These are phyloP conservation scores for Asteroscopus sphinx DNA, from an alignment of 2,888 invertebrate species.

Conservation along the genomic window DNA sequence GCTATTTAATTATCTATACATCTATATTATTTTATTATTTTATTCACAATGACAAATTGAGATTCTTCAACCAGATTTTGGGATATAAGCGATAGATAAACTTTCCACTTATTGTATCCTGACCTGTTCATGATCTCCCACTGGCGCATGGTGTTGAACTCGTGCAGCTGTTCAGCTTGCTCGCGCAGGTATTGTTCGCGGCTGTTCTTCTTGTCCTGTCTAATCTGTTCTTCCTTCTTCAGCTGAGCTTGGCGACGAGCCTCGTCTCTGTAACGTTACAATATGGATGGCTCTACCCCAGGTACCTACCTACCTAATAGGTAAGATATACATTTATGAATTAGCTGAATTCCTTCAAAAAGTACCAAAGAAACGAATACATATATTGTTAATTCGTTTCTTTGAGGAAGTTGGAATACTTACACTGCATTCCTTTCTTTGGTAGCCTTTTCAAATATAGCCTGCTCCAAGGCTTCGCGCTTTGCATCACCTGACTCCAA, in stretches of 20 bases:
- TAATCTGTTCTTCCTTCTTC: constrained; percentile 68
- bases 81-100: too few species aligned
- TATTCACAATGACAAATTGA: too few species aligned
- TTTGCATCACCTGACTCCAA: constrained; percentile 80
- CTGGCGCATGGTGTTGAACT: constrained; percentile 78
- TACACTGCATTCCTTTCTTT: constrained; percentile 79
- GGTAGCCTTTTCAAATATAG: constrained; percentile 84
- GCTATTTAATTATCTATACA: too few species aligned
- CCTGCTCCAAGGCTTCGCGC: constrained; percentile 81
- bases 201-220: constrained; percentile 66
- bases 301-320: too few species aligned
- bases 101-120: too few species aligned
- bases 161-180: constrained; percentile 69
- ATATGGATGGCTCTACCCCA: too few species aligned
- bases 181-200: constrained; percentile 71
- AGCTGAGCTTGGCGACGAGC: constrained; percentile 68
- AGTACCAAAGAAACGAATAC: too few species aligned
- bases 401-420: constrained; percentile 44
- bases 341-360: too few species aligned
- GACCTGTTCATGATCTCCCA: constrained; percentile 90
- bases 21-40: too few species aligned
- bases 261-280: constrained; percentile 69
- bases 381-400: too few species aligned
- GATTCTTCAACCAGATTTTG: too few species aligned
- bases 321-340: too few species aligned